phyloP scores from a whole-genome alignment of 2,113 vertebrate species.

The Eudyptes chrysolophus region DNA sequence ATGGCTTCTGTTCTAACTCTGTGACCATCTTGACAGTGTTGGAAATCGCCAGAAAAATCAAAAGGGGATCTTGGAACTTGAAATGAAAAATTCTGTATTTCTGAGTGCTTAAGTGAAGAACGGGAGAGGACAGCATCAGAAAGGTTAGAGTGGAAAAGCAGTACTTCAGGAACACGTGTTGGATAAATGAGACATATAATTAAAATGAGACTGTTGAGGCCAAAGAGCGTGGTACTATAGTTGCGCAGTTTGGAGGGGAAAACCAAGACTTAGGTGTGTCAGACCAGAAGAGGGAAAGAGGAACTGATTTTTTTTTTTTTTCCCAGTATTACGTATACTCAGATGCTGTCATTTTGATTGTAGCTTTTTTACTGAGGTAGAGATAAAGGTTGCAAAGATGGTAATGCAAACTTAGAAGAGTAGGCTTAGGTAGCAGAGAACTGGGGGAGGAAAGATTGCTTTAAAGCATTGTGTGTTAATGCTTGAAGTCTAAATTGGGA shows the following conservation, averaged over 20 bases:
- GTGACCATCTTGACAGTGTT: not conserved
- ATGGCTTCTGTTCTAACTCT: not conserved
- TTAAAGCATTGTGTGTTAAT: not conserved
- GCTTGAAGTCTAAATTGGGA: not conserved
- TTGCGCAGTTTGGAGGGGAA: not conserved
- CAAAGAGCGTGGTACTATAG: rapidly evolving
- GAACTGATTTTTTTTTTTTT: not conserved
- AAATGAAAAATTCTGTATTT: not conserved
- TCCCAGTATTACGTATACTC: not conserved
- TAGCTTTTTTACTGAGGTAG: not conserved
- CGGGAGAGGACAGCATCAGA: not conserved
- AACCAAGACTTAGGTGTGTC: not conserved
- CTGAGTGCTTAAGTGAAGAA: not conserved
- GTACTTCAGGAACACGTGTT: not conserved
- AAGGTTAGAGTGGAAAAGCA: not conserved
- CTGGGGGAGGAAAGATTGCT: not conserved
- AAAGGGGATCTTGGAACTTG: slow-evolving; percentile 12
- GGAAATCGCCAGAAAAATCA: not conserved
- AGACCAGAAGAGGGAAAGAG: not conserved
- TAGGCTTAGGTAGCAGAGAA: not conserved
- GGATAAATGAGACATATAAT: not conserved
- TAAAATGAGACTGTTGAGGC: not conserved
- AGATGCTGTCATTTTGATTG: not conserved
- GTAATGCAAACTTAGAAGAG: not conserved
- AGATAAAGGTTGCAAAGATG: not conserved